phyloP scores from a whole-genome alignment of 53 echinoderm and acorn worm species.

The Luidia sarsii region DNA sequence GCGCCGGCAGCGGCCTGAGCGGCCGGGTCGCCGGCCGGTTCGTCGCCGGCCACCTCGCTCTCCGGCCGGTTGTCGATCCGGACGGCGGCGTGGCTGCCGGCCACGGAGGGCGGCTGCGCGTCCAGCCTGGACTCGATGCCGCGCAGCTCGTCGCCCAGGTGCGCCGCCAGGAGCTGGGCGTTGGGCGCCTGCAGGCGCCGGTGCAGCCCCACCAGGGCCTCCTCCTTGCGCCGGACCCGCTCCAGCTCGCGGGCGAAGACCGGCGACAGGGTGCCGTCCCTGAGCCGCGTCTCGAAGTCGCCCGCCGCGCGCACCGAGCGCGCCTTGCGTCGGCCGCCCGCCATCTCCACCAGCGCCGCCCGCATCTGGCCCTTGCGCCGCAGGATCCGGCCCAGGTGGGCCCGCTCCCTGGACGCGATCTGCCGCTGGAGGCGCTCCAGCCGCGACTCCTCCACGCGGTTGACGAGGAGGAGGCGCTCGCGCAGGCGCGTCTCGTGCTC shows the following conservation, averaged over 20 bases:
- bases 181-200: conserved; percentile 63
- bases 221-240: conserved; percentile 52
- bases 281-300: conserved; percentile 64
- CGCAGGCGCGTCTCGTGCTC: conserved; percentile 21
- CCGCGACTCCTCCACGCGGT: conserved; percentile 54
- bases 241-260: conserved; percentile 61
- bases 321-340: conserved; percentile 43
- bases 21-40: neutral
- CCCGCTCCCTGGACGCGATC: conserved; percentile 34
- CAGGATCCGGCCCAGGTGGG: conserved; percentile 55
- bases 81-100: neutral
- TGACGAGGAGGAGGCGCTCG: conserved; percentile 51
- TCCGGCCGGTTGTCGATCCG: neutral
- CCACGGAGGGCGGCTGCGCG: conserved; percentile 28
- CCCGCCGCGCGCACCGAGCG: conserved; percentile 33
- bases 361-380: conserved; percentile 63
- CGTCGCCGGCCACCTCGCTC: neutral
- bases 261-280: conserved; percentile 54
- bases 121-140: conserved; percentile 59
- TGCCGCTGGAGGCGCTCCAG: conserved; percentile 53
- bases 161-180: conserved; percentile 52
- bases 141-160: conserved; percentile 60
- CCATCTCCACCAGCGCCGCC: conserved; percentile 54
- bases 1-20: neutral
- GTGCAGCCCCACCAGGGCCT: conserved; percentile 49